Evolutionary conservation across 2,888 invertebrate species (phyloP), one percentile per base, ranked within the genome.

Genomic region (Minunthozetes semirufus): DNA sequence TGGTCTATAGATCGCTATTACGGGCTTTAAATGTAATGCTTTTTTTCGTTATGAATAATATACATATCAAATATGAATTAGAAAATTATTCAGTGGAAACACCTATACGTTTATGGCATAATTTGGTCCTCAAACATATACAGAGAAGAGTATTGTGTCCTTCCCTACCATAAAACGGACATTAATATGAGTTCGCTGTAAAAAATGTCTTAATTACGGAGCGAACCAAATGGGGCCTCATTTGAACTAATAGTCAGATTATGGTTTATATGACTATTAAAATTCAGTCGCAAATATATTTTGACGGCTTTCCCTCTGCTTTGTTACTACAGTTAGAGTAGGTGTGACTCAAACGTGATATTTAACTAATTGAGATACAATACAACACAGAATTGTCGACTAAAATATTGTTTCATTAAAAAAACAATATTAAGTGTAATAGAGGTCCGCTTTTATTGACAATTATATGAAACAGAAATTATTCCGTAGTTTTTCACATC

Each of bases 151-250:
- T 9, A 42, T 42, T 1, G 42, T 42, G 42, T 42, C 42, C 33
- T 33, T 33, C 56, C 22, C 22, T 22, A 56, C 56, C 56, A 22
- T 56, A 56, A 25, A 19, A 22, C 25, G 22, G 25, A 56, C 19
- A 19, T n/a, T 50, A 50, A 50, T 50, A 50, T 19, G 27, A 59
- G 59, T 59, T 27, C 4, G 27, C 9, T 22, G 27, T 27, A 38
- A 63, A 66, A 33, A 33, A 17, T 66, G 66, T 66, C 66, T 66
- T 66, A 66, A 66, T 66, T 66, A 66, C 66, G 59, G n/a, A 66
- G 9, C 5, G 42, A 66, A 66, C 19, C 66, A 17, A 66, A 66
- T 66, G 38, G 19, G 33, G 33, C n/a, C 66, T 66, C 33, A 27
- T 9, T 19, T 66, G 11, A 38, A 42, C 42, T 66, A 42, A 42